Percentiles rank a stretch among this genome's conserved stretches.
Conservation (phyloP, 2,797 vertebrate species). For the Falco concolor region DNA sequence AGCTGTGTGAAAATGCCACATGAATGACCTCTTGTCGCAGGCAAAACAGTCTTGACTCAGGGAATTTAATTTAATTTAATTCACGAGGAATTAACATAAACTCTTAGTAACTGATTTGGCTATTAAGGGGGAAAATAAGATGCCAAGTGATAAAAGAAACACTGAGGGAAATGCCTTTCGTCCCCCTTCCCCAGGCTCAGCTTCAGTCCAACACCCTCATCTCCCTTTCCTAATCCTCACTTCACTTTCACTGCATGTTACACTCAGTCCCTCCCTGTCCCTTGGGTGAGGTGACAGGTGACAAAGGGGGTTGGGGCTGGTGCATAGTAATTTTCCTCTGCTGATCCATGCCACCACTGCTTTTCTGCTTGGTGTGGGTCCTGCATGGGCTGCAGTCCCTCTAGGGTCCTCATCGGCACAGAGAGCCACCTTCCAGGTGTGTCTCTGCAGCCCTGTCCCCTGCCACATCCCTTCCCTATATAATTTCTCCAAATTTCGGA, state of each 20-base stretch:
- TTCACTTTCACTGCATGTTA: neutral
- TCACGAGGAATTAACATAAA: rapidly evolving
- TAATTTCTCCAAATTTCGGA: neutral
- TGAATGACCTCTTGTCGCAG: neutral
- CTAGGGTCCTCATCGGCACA: neutral
- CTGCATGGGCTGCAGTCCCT: neutral
- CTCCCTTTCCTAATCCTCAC: neutral
- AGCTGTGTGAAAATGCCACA: neutral
- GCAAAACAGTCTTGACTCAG: neutral
- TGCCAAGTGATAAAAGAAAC: neutral
- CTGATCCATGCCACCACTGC: neutral
- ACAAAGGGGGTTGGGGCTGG: neutral
- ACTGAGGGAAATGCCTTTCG: neutral
- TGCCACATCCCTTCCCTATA: neutral
- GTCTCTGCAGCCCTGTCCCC: neutral
- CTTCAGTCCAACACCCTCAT: neutral
- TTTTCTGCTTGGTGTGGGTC: neutral
- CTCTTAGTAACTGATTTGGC: neutral
- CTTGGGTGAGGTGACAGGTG: neutral
- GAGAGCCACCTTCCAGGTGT: rapidly evolving
- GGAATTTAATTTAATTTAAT: neutral
- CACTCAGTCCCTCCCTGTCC: neutral
- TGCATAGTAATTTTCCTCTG: neutral
- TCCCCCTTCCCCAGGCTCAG: neutral
- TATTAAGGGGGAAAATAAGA: neutral